Base-by-base conservation (phyloP, 2,113 vertebrate species). In the Ahaetulla prasina region DNA sequence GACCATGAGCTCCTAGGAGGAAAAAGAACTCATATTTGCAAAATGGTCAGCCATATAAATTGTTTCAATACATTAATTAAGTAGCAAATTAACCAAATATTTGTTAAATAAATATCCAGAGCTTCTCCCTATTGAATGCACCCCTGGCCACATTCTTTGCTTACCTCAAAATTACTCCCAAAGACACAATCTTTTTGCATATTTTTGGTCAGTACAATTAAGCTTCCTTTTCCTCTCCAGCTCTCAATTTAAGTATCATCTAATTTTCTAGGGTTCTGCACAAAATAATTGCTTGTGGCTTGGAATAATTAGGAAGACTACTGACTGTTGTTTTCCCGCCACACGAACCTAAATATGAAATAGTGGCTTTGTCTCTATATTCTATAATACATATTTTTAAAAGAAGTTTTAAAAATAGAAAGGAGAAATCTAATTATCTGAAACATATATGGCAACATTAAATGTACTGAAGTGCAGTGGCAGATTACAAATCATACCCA, bases 201-300 rank as follows among this genome's bases (percentile, higher is more conserved):
- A 9, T 55, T 90, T 57, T 45, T 85, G 87, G 55, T 47, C 8
- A 89, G 23, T 22, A 18, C 47, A 86, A 63, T n/a, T 50, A 57
- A 45, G 35, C 57, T 84, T 43, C 43, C 25, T 35, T 53, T 90
- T 91, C 87, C 93, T 96, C 94, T 93, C 87, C 93, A 96, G 92
- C 93, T 88, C 55, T 47, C 92, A 89, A 89, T 87, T 95, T 95
- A 92, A 95, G 87, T 54, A 95, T 80, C 93, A 91, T 55, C 54
- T 89, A 91, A 60, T 96, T 96, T 96, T 92, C 92, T 95, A 94
- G 93, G 95, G 2, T 94, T 90, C 74, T 93, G 84, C 94, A 94
- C 89, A 96, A 96, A 96, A 95, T 92, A 96, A 95, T 91, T 90
- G 92, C 88, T 92, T 92, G 92, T 80, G 84, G 93, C 74, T 89